Percentiles rank a stretch among this genome's conserved stretches.
These are phyloP conservation scores for Microplitis mediator DNA, from an alignment of 1,140 invertebrate species.

Conservation along the genomic window DNA sequence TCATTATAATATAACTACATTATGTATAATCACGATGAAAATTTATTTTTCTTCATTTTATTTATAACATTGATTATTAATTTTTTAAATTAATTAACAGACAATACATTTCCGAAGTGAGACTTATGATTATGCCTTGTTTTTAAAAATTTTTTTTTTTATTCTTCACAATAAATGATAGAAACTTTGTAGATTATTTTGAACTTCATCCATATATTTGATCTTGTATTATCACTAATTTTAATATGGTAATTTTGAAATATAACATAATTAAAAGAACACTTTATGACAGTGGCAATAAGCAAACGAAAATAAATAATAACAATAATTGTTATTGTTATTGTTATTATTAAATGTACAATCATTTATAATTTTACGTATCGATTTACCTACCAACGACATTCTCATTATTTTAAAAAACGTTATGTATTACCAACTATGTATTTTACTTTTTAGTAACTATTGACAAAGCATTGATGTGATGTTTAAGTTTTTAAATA, in stretches of 20 bases:
- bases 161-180: too few species aligned
- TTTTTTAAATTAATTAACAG: too few species aligned
- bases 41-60: not conserved
- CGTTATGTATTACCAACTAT: not conserved
- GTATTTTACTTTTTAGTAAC: not conserved
- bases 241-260: too few species aligned
- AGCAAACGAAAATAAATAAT: not conserved
- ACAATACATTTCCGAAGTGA: too few species aligned
- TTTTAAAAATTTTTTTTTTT: too few species aligned
- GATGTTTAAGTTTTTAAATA: not conserved
- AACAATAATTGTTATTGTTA: not conserved
- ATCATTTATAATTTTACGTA: not conserved
- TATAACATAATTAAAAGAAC: too few species aligned
- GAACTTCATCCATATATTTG: too few species aligned
- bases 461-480: not conserved
- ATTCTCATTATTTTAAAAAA: not conserved
- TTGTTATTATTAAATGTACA: not conserved
- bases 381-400: not conserved
- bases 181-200: too few species aligned
- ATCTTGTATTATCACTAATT: too few species aligned
- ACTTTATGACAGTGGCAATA: too few species aligned
- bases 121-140: too few species aligned
- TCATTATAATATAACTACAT: slow-evolving; percentile 47
- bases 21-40: not conserved
- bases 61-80: not conserved